Percentiles rank a stretch among this genome's conserved stretches.
Conservation (phyloP, 2,113 vertebrate genomes). For the Triplophysa dalaica region DNA sequence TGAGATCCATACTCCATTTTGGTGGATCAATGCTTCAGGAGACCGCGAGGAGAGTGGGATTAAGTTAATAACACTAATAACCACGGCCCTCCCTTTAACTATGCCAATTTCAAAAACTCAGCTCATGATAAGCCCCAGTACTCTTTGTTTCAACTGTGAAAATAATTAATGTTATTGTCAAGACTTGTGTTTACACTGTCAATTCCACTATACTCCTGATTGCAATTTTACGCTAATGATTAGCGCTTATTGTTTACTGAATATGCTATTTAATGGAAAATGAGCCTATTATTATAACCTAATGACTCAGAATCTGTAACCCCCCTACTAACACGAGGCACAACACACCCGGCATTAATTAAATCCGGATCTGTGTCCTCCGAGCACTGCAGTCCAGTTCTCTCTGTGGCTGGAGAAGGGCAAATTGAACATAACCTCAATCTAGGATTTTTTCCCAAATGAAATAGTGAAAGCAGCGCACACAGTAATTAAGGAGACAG, state of each 20-base stretch:
- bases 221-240: neutral
- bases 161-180: neutral
- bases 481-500: constrained; percentile 51
- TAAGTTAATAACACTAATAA: constrained; percentile 45
- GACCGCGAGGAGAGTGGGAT: constrained; percentile 29
- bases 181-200: constrained; percentile 8
- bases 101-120: neutral
- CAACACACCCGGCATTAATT: constrained; percentile 45
- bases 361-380: constrained; percentile 29
- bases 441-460: constrained; percentile 41
- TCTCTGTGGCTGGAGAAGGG: constrained; percentile 8
- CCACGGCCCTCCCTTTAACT: constrained; percentile 16
- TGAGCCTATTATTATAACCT: constrained; percentile 24
- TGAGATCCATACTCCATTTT: constrained; percentile 49
- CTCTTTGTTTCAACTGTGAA: neutral
- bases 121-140: neutral
- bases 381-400: constrained; percentile 36
- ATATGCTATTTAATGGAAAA: constrained; percentile 14
- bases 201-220: constrained; percentile 5
- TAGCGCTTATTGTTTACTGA: constrained; percentile 13
- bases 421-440: constrained; percentile 51
- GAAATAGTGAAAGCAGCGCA: constrained; percentile 22
- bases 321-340: constrained; percentile 10
- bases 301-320: constrained; percentile 1
- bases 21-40: constrained; percentile 44